Conservation (phyloP, 2,113 vertebrate genomes). For the Myotis davidii region DNA sequence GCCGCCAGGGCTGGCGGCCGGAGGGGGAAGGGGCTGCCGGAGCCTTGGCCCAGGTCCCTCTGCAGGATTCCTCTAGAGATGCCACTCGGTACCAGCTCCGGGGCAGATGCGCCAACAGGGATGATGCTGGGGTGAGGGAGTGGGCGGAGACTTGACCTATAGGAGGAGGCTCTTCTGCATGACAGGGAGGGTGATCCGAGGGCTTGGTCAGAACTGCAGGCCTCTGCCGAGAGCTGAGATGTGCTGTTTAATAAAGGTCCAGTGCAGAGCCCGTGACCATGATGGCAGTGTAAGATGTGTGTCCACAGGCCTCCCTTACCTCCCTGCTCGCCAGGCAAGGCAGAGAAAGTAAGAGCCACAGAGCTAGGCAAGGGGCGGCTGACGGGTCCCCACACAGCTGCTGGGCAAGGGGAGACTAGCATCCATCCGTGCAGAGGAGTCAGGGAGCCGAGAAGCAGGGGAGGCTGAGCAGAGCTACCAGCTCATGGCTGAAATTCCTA, state of each 20-base stretch:
- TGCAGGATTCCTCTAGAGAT: slow-evolving; percentile 68
- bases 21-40: slow-evolving; percentile 49
- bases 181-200: not conserved
- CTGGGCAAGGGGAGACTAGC: not conserved
- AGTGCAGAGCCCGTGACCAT: not conserved
- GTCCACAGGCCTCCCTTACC: not conserved
- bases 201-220: not conserved
- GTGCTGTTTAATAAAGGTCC: slow-evolving; percentile 9
- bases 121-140: slow-evolving; percentile 70
- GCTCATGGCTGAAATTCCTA: not conserved
- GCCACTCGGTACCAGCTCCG: slow-evolving; percentile 82
- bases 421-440: not conserved
- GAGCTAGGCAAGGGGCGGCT: not conserved
- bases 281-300: fast-evolving
- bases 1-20: slow-evolving; percentile 34
- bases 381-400: not conserved
- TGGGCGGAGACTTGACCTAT: slow-evolving; percentile 68
- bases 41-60: slow-evolving; percentile 65
- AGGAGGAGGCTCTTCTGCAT: not conserved
- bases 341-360: not conserved
- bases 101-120: slow-evolving; percentile 30
- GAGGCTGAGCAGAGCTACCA: not conserved
- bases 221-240: slow-evolving; percentile 3
- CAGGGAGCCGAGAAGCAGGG: not conserved
- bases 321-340: not conserved